A percentile compares a stretch with the other conserved stretches of the same genome.
phyloP scores from a whole-genome alignment of 1,140 invertebrate species.

The Apis dorsata region DNA sequence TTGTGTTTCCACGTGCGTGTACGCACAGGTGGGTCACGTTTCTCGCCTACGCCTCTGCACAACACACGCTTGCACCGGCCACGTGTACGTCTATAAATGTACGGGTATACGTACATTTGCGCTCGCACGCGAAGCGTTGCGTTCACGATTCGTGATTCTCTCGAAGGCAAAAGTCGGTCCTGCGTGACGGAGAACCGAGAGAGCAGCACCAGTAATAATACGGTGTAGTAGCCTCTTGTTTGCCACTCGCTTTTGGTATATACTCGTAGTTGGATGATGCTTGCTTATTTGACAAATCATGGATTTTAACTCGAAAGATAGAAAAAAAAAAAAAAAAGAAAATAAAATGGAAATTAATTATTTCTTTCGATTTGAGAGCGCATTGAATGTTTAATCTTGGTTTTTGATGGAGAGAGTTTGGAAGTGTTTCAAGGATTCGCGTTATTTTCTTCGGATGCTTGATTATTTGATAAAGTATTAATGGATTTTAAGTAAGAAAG shows the following conservation, averaged over 20 bases:
- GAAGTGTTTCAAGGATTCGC: too few relatives aligned
- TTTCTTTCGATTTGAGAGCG: too few relatives aligned
- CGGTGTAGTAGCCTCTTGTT: neutral
- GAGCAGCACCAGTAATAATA: neutral
- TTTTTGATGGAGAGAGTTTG: too few relatives aligned
- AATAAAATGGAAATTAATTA: too few relatives aligned
- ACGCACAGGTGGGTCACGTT: conserved; percentile 61
- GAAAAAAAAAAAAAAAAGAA: too few relatives aligned
- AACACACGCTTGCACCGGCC: neutral
- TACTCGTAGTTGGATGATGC: neutral
- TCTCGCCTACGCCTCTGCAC: conserved; percentile 29
- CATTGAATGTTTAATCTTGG: too few relatives aligned
- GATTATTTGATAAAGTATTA: too few relatives aligned
- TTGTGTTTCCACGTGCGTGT: conserved; percentile 45
- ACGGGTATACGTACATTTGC: too few relatives aligned
- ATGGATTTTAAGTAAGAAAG: too few relatives aligned
- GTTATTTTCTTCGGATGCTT: too few relatives aligned
- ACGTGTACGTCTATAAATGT: neutral
- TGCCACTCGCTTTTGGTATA: neutral
- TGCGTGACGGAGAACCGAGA: conserved; percentile 21
- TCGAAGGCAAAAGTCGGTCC: conserved; percentile 42
- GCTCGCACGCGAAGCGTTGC: neutral
- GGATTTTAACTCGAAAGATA: too few relatives aligned
- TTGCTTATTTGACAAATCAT: neutral
- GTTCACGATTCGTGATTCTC: conserved; percentile 12